phyloP scores from a whole-genome alignment of 2,113 vertebrate genomes.

The Chaetodon auriga region DNA sequence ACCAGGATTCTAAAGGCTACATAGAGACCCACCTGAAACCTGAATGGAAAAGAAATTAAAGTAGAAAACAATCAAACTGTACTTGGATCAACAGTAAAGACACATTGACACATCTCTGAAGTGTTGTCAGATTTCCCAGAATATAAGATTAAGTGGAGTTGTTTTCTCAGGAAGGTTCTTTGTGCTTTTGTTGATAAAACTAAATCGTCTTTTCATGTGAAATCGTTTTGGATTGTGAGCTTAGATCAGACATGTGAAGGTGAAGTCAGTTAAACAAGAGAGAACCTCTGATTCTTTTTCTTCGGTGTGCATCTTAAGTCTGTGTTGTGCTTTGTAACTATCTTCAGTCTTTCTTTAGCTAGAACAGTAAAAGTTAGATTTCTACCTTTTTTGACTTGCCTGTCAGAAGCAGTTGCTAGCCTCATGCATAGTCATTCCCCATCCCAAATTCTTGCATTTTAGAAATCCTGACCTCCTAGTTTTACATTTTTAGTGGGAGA shows the following conservation, averaged over 20 bases:
- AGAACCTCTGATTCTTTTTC: slow-evolving; percentile 50
- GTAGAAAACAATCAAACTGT: slow-evolving; percentile 41
- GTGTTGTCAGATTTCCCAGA: slow-evolving; percentile 45
- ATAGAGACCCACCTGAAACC: slow-evolving; percentile 49
- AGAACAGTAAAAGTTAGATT: slow-evolving; percentile 52
- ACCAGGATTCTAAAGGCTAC: slow-evolving; percentile 17
- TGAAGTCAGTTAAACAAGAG: not conserved
- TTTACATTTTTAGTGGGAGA: slow-evolving; percentile 86
- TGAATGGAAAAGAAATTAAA: slow-evolving; percentile 33
- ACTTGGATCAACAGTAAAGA: slow-evolving; percentile 40
- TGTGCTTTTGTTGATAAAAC: slow-evolving; percentile 51
- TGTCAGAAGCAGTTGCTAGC: slow-evolving; percentile 65
- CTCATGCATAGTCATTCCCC: slow-evolving; percentile 49
- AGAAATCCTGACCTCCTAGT: slow-evolving; percentile 81
- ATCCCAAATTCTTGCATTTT: slow-evolving; percentile 79
- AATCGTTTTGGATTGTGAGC: slow-evolving; percentile 19
- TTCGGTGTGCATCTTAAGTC: slow-evolving; percentile 70
- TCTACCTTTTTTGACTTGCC: slow-evolving; percentile 66
- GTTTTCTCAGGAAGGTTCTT: slow-evolving; percentile 53
- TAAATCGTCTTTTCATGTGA: slow-evolving; percentile 30
- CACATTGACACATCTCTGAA: slow-evolving; percentile 44
- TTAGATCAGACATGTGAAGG: slow-evolving; percentile 21
- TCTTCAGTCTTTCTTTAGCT: slow-evolving; percentile 57
- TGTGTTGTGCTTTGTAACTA: slow-evolving; percentile 69
- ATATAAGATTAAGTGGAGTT: slow-evolving; percentile 41